Percentiles rank a stretch among this genome's conserved stretches.
These are phyloP conservation scores for Dysmachus trigonus DNA, from an alignment of 2,888 invertebrate genomes.

Conservation along the genomic window DNA sequence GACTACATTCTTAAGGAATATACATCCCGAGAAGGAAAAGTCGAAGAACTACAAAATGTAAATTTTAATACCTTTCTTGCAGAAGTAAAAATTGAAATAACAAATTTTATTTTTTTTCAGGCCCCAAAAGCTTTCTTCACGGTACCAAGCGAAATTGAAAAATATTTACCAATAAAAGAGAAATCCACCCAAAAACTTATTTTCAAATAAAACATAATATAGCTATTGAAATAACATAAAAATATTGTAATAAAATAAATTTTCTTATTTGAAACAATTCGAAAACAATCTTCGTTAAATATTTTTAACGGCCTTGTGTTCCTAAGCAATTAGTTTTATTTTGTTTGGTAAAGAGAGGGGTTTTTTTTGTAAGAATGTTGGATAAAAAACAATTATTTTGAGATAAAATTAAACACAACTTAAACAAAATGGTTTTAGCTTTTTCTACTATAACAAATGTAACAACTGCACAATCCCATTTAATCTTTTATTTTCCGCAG, in stretches of 20 bases:
- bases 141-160: constrained; percentile 75
- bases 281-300: not conserved
- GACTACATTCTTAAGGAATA: constrained; percentile 85
- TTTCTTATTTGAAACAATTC: not conserved
- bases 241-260: not conserved
- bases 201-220: constrained; percentile 55
- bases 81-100: not conserved
- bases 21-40: constrained; percentile 80
- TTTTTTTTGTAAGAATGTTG: not conserved
- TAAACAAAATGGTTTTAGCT: not conserved
- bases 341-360: not conserved
- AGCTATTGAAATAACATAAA: not conserved
- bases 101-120: constrained; percentile 57
- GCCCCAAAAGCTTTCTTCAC: constrained; percentile 71
- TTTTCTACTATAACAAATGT: not conserved
- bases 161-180: constrained; percentile 70
- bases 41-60: constrained; percentile 73
- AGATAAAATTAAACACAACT: not conserved
- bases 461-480: too few species aligned
- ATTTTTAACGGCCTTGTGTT: not conserved
- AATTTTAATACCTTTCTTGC: constrained; percentile 48
- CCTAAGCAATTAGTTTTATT: not conserved
- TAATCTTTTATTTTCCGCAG: too few species aligned
- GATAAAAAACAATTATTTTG: not conserved
- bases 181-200: constrained; percentile 63